Conservation (phyloP, 2,888 invertebrate species). For the Theretra japonica region DNA sequence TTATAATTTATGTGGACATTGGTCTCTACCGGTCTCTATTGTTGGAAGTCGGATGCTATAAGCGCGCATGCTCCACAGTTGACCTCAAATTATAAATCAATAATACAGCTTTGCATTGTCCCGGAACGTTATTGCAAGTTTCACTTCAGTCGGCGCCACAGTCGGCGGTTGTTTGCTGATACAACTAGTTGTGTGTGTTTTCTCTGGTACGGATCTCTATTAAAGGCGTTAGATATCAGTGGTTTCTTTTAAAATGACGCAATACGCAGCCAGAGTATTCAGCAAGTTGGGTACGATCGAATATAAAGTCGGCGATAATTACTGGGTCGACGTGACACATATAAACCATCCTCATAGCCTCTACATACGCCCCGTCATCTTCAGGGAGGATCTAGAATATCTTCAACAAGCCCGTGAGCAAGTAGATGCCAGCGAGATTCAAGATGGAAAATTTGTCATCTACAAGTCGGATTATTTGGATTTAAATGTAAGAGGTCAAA, state of each 20-base stretch:
- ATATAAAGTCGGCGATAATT: constrained; percentile 4
- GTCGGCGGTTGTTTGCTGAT: neutral
- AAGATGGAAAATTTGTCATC: constrained; percentile 4
- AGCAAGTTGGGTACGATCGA: neutral
- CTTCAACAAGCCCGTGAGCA: constrained; percentile 14
- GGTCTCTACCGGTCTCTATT: neutral
- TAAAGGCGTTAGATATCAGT: neutral
- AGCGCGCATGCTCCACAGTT: constrained; percentile 6
- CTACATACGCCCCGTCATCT: constrained; percentile 42
- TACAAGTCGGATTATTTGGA: constrained; percentile 38
- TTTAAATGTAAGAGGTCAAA: constrained; percentile 37
- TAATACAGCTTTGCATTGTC: neutral
- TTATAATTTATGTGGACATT: no score
- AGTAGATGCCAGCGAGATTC: neutral
- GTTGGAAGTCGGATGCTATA: neutral
- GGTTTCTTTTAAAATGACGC: neutral
- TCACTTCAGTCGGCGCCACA: neutral
- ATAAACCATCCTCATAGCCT: constrained; percentile 46
- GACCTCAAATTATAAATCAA: constrained; percentile 11
- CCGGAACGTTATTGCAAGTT: neutral
- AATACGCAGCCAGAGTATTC: neutral
- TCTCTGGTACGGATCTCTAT: neutral
- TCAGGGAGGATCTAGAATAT: constrained; percentile 37
- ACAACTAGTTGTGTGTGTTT: neutral
- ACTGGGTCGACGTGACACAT: constrained; percentile 47